Base-by-base conservation (phyloP, 1,140 invertebrate genomes). In the Octopus bimaculoides region DNA sequence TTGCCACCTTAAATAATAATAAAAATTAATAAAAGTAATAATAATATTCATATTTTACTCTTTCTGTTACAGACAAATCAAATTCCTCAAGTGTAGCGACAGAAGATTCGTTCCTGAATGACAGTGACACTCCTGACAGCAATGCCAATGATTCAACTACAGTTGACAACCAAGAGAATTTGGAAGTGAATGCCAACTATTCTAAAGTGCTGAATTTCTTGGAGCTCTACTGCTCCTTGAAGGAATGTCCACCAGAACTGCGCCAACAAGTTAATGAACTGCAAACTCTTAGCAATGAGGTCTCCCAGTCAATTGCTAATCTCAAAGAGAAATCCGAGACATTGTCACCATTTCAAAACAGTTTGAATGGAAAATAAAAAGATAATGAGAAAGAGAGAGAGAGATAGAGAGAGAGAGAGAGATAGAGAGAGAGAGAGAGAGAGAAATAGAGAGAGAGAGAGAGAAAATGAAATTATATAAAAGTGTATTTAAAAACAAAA, bases 211-310 rank as follows among this genome's bases (percentile, higher is more conserved):
- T 71, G 5, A 71, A 8, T 20, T 71, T 71, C 14, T 20, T 71
- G 66, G 66, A 71, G 66, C 14, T 71, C 5, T 71, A 71, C 14
- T n/a, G 17, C 1, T 71, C 66, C 14, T 14, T 71, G 26, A 71
- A 71, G 26, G 66, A 71, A 71, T 71, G 66, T 71, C 66, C 66
- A 6, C 66, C 66, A 10, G 66, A 71, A 20, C 66, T 71, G 66
- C 66, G 26, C 14, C 5, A 71, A 14, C 66, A 71, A 17, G 66
- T 71, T 14, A 71, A n/a, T 6, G 66, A 71, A 17, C 14, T 71
- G 66, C 66, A 71, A 3, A n/a, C 66, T 10, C 66, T 71, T 20
- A 71, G 66, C 66, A n/a, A 4, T n/a, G 66, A 71, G 14, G 66
- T 71, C 17, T n/a, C 66, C 26, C 66, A 20, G 26, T 71, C 66